Conservation (phyloP, 2,797 vertebrate species). For the Bothrops alternatus region DNA sequence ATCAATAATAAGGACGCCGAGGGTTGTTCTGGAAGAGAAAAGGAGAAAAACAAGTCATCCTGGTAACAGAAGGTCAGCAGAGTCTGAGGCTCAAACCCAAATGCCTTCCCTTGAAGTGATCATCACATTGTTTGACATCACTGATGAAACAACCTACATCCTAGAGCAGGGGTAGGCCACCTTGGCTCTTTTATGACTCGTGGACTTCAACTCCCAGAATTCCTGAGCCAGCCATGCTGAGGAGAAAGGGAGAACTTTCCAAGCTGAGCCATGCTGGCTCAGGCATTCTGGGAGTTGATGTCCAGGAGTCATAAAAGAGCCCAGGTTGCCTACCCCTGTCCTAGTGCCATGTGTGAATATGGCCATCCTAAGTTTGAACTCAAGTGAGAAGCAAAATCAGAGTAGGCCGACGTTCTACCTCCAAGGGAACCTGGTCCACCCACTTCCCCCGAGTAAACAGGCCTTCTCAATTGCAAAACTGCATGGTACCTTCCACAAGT, state of each 20-base stretch:
- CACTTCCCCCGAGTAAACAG: neutral
- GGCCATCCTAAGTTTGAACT: neutral
- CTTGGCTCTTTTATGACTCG: too few species aligned
- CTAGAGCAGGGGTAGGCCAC: too few species aligned
- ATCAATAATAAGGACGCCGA: constrained; percentile 93
- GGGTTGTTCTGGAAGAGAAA: constrained; percentile 87
- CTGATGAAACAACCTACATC: neutral
- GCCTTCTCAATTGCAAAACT: neutral
- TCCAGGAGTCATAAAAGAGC: too few species aligned
- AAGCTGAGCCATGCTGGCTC: too few species aligned
- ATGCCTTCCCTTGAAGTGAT: neutral
- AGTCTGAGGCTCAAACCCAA: neutral
- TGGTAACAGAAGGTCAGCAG: neutral
- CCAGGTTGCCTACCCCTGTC: too few species aligned
- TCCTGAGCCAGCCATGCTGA: too few species aligned
- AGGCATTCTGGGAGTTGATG: too few species aligned
- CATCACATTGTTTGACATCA: neutral
- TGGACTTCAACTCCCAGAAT: too few species aligned
- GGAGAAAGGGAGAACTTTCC: too few species aligned
- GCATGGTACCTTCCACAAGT: neutral
- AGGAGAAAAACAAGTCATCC: neutral
- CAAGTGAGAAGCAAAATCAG: neutral
- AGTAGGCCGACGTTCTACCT: neutral
- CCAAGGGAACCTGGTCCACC: neutral
- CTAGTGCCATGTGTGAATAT: neutral